Evolutionary conservation across 2,888 invertebrate genomes (phyloP), one percentile per base, ranked within the genome.

Genomic region (Eristalis pertinax): DNA sequence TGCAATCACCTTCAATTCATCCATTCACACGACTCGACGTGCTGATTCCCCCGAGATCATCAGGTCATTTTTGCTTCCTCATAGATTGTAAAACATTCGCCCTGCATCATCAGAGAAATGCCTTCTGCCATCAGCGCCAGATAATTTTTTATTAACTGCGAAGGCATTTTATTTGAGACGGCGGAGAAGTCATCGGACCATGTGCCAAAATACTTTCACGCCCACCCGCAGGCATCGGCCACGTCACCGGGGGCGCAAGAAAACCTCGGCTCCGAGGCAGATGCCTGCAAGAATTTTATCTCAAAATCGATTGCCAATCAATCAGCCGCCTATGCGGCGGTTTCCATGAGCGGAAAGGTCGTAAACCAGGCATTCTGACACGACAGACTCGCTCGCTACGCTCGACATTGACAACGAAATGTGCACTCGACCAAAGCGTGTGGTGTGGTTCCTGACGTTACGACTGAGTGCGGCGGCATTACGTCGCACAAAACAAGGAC

Each of bases 251-350:
- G 5, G 29, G 60, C 64, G 60, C 1, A n/a, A n/a, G n/a, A 15
- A 43, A 60, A 35, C 65, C 56, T 41, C 79, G 43, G 35, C 60
- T 24, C 62, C 32, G 60, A 62, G 60, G 62, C 29, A 58, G 60
- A 15, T 10, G 24, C 69, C 50, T 24, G 32, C 26, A 60, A 60
- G 56, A 29, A 35, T 38, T 32, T 29, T 11, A 80, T 63, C 73
- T 77, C 58, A 41, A 81, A 81, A 85, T 81, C 80, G 58, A 81
- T 81, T 68, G 72, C 68, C 80, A 85, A 80, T 85, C 85, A 85
- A 81, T 77, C 81, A 81, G 22, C n/a, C 13, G 63, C 26, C 19
- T 62, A 41, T 19, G 72, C 67, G 43, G 64, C 50, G n/a, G 63
- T 67, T 63, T 50, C 64, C 8, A 32, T 70, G 82, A 82, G 29